Base-by-base conservation (phyloP, 1,140 invertebrate genomes). In the Anastrepha obliqua region DNA sequence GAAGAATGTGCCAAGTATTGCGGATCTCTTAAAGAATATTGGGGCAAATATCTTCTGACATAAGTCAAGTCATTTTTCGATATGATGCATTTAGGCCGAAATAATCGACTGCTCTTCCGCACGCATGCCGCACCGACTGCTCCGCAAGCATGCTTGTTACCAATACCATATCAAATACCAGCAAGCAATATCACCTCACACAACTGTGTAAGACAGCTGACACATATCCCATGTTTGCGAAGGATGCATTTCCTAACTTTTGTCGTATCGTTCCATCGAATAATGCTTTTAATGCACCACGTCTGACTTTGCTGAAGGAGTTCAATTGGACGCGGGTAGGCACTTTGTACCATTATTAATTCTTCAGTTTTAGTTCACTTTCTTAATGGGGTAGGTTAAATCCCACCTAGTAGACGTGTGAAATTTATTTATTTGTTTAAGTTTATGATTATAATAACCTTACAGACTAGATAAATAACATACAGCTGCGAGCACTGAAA, bases 291-390 rank as follows among this genome's bases (percentile, higher is more conserved):
- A 99, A 99, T 94, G 95, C 96, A 4, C 98, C 99, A 0, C 95
- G 98, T 55, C 95, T 99, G 58, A 96, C 97, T 3, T 94, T 99
- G 3, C 94, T 99, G 74, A 95, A 96, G 90, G 95, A 97, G 90
- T 99, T 98, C 94, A 99, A 99, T 94, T 99, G 99, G 99, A 99
- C 97, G 0, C 95, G 97, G 86, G 98, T 99, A 13, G 98, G 98
- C 2, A 99, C 98, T 0, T 96, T 99, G 86, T 99, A 99, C 93
- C 98, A 99, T n/a, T n/a, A n/a, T n/a, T n/a, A n/a, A n/a, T n/a
- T n/a, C n/a, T n/a, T n/a, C n/a, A n/a, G n/a, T n/a, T n/a, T n/a
- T n/a, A n/a, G n/a, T n/a, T n/a, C n/a, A n/a, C n/a, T n/a, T n/a
- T n/a, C n/a, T n/a, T n/a, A n/a, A n/a, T n/a, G n/a, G n/a, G n/a